Base-by-base conservation (phyloP, 2,888 invertebrate genomes). In the Lochmaea crataegi region DNA sequence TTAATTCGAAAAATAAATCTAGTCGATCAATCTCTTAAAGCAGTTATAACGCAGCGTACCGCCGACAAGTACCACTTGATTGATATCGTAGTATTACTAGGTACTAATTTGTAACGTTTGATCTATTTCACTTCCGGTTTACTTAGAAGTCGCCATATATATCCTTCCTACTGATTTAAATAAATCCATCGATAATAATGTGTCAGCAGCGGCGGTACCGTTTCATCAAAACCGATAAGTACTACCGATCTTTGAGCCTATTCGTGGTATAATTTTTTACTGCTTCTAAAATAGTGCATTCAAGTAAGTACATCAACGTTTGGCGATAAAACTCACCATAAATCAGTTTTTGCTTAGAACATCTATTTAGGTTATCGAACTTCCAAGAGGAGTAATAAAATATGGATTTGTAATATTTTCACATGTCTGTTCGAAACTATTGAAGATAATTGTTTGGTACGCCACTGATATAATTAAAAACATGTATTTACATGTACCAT, bases 61-160 rank as follows among this genome's bases (percentile, higher is more conserved):
- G 26, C 14, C 22, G 32, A 18, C 12, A 7, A 56, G 42, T 38
- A 42, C 16, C 22, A 57, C 9, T 67, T 67, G 67, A 67, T 67
- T 45, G 58, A 67, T 67, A 67, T 42, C 67, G n/a, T 14, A 14
- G 9, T 67, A 67, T 41, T 14, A 16, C 12, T 32, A 67, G 2
- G 42, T 67, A 67, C 67, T 67, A 67, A 67, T 67, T 32, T 67
- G 67, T 18, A 57, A n/a, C 45, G 12, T 9, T 67, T 67, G 67
- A 67, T 67, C 53, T 41, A 32, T 18, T 32, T 32, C 26, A 32
- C 3, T 67, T 67, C 67, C 67, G 57, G 67, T 56, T 16, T 67
- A 58, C 45, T 58, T 67, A 67, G 57, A 48, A 56, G n/a, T 14
- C 32, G 51, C 56, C 11, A 45, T 45, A 58, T 22, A 63, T 67